Conservation (phyloP, 2,888 invertebrate genomes). For the Callyntrura sp. region DNA sequence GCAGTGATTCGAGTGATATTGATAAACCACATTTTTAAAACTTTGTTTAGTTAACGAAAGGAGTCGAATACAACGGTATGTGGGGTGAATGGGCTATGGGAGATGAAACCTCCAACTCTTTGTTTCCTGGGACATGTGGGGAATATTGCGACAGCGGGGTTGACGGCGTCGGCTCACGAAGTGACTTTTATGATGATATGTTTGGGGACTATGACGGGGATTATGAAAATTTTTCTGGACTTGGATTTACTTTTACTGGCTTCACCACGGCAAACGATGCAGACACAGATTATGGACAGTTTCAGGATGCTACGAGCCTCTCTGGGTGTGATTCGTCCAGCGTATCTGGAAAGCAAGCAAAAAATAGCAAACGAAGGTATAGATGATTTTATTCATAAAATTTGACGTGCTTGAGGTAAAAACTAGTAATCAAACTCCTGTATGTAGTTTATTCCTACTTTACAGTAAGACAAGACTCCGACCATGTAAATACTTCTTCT, state of each 20-base stretch:
- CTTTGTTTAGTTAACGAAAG: conserved; percentile 66
- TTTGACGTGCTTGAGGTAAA: background rate
- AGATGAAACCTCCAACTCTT: conserved; percentile 64
- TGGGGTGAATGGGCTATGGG: conserved; percentile 75
- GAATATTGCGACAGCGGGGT: conserved; percentile 80
- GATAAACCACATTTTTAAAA: background rate
- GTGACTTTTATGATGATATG: conserved; percentile 81
- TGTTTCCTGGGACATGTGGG: conserved; percentile 59
- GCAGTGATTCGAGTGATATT: conserved; percentile 27
- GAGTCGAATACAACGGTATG: conserved; percentile 69
- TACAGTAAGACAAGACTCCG: conserved; percentile 80
- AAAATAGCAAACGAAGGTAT: conserved; percentile 79
- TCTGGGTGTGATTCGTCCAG: conserved; percentile 72
- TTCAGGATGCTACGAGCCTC: conserved; percentile 77
- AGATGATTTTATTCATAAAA: background rate
- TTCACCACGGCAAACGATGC: conserved; percentile 71
- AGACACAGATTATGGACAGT: conserved; percentile 82
- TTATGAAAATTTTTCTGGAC: conserved; percentile 74
- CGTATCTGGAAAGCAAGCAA: conserved; percentile 80
- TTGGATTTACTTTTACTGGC: conserved; percentile 70
- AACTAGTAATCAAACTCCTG: background rate
- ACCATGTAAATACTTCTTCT: conserved; percentile 83
- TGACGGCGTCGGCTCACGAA: conserved; percentile 76
- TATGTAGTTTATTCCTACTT: background rate
- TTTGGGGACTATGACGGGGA: conserved; percentile 79